Conservation (phyloP, 2,113 vertebrate genomes). For the Megaceryle torquata region DNA sequence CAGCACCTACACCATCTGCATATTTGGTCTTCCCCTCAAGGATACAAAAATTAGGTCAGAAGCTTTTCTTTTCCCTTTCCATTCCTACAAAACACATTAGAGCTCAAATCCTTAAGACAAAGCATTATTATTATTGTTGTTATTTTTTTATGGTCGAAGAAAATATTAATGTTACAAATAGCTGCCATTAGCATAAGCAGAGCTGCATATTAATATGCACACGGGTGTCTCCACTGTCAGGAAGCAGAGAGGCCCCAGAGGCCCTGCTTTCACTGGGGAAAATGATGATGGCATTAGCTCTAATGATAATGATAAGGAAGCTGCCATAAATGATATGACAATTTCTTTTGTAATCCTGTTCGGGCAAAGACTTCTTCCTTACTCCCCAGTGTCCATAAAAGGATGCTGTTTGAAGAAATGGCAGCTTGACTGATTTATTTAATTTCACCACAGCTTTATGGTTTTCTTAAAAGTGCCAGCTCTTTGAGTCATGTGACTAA, state of each 20-base stretch:
- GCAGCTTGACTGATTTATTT: conserved; percentile 22
- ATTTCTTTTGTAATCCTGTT: conserved; percentile 62
- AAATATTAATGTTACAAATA: conserved; percentile 80
- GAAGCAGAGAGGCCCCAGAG: conserved; percentile 68
- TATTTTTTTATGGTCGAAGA: conserved; percentile 73
- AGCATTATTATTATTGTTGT: conserved; percentile 67
- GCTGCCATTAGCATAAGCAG: conserved; percentile 69
- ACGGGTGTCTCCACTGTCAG: conserved; percentile 68
- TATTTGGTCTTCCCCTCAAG: conserved; percentile 8
- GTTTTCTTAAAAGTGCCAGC: conserved; percentile 1
- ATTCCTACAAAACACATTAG: conserved; percentile 66
- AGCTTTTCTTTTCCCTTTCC: conserved; percentile 35
- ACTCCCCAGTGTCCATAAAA: conserved; percentile 7
- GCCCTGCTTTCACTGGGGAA: conserved; percentile 70
- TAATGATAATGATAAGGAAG: conserved; percentile 68
- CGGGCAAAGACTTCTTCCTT: conserved; percentile 26
- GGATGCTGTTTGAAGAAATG: conserved; percentile 11
- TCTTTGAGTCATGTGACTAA: not conserved
- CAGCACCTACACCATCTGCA: conserved; percentile 5
- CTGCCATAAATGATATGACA: conserved; percentile 50
- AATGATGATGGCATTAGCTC: conserved; percentile 64
- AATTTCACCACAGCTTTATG: not conserved
- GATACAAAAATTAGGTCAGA: conserved; percentile 63
- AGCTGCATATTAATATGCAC: conserved; percentile 74
- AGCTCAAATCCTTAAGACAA: conserved; percentile 75